These are phyloP conservation scores for Selenia dentaria DNA, from an alignment of 2,888 invertebrate species.

Conservation along the genomic window DNA sequence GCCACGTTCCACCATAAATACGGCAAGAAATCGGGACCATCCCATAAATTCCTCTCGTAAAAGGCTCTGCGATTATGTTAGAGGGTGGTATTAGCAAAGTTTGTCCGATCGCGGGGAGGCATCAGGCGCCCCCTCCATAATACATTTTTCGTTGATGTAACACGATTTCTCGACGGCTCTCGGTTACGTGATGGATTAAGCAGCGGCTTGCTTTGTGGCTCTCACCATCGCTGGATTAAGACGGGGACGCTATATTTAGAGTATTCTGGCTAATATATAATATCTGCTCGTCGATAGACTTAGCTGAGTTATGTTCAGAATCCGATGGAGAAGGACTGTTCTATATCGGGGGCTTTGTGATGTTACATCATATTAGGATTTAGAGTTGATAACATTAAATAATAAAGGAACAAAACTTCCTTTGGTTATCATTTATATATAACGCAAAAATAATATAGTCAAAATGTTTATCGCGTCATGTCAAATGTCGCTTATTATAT, in stretches of 20 bases:
- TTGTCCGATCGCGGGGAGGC: slow-evolving; percentile 76
- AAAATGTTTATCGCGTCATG: no score
- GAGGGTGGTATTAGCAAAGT: slow-evolving; percentile 85
- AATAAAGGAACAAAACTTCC: no score
- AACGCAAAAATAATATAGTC: no score
- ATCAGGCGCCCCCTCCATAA: slow-evolving; percentile 65
- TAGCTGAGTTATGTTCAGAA: slow-evolving; percentile 58
- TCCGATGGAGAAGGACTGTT: slow-evolving; percentile 44
- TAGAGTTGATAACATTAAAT: no score
- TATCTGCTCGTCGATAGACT: slow-evolving; percentile 77
- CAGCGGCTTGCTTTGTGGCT: slow-evolving; percentile 59
- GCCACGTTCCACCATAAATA: slow-evolving; percentile 79
- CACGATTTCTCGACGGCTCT: slow-evolving; percentile 84
- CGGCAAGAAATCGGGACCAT: slow-evolving; percentile 82
- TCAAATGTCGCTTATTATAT: no score
- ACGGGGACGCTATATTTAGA: slow-evolving; percentile 75
- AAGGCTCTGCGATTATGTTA: slow-evolving; percentile 84
- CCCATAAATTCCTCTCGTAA: slow-evolving; percentile 85
- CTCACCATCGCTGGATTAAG: slow-evolving; percentile 78
- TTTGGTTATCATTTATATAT: no score
- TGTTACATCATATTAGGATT: no score
- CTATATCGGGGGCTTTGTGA: slow-evolving; percentile 29
- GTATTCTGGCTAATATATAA: slow-evolving; percentile 77
- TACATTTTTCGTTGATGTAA: slow-evolving; percentile 86
- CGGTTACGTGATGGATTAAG: slow-evolving; percentile 85